Base-by-base conservation (phyloP, 2,113 vertebrate species). In the Chloebia gouldiae region DNA sequence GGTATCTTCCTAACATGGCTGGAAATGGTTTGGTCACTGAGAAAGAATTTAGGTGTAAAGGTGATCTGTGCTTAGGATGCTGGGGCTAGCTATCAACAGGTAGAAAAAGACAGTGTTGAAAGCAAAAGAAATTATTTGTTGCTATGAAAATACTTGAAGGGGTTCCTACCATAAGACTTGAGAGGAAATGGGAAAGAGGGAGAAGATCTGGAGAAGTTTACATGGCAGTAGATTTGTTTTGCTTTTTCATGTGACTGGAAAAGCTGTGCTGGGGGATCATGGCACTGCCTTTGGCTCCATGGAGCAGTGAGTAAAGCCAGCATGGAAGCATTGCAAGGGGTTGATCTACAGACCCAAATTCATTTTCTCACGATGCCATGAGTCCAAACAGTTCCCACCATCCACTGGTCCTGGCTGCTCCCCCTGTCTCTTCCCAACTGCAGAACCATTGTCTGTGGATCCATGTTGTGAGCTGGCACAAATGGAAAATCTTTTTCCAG, bases 321-420 rank as follows among this genome's bases (percentile, higher is more conserved):
- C 17, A 30, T 61, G 56, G 64, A 77, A 73, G 44, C 3, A 0
- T 42, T 56, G 30, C 1, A 3, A 72, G 54, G 37, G 9, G 4
- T 23, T 47, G 33, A 60, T 68, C 51, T 24, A 11, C 40, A 63
- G 59, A 59, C 45, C 54, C 16, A 11, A 42, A 28, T 31, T 61
- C 2, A 2, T 75, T 85, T 85, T 39, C 53, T 69, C 78, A 35
- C 0, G 0, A 16, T 28, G 21, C 56, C 4, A 0, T 54, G 70
- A 77, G 13, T 23, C 28, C 15, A 8, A 72, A 31, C 5, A 22
- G 13, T 40, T 82, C 73, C 57, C 44, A 42, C 70, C 49, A 20
- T 15, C 1, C 0, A 8, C 61, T 89, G 5, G 0, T 78, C 35
- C 84, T 37, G 33, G 39, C 47, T 81, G 30, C 19, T 70, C 15